Base-by-base conservation (phyloP, 2,888 invertebrate species). In the Myopa testacea region DNA sequence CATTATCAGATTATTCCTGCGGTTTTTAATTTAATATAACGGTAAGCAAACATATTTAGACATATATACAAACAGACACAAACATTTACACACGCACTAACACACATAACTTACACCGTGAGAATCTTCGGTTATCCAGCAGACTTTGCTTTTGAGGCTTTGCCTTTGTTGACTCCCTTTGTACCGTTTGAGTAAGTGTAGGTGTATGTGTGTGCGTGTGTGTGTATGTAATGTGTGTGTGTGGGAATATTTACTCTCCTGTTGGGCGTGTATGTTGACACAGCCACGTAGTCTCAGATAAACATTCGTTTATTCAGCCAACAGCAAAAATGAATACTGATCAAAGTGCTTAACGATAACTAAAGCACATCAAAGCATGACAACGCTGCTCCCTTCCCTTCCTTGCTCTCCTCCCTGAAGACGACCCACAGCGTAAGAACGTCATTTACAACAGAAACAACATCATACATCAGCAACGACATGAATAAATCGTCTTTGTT, bases 311-410 rank as follows among this genome's bases (percentile, higher is more conserved):
- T 45, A 26, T 37, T 52, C 60, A 45, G 60, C 60, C 75, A 45
- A 45, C 75, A 68, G 75, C 69, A 26, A 45, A 26, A 69, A 75
- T 68, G 68, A 75, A 69, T 68, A 69, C 40, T 60, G 68, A 75
- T 75, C 75, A 75, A 75, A 75, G 75, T 58, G 69, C 69, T 74
- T 74, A 74, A 52, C 63, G 72, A 19, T 16, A 72, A 60, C 60
- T 72, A 40, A 62, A 26, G 60, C 75, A 12, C 52, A 52, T 63
- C 73, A 52, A 16, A 40, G 68, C 19, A 26, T 68, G 45, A 69
- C 50, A 60, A 19, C 16, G 12, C 12, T 58, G 5, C 7, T 19
- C 5, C 19, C 7, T 58, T 7, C 4, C 19, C 19, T 58, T 14
- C 5, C 19, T 14, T 14, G 4, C 58, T n/a, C 19, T 58, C 58